These are phyloP conservation scores for Sesamia inferens DNA, from an alignment of 2,888 invertebrate species.

Conservation along the genomic window DNA sequence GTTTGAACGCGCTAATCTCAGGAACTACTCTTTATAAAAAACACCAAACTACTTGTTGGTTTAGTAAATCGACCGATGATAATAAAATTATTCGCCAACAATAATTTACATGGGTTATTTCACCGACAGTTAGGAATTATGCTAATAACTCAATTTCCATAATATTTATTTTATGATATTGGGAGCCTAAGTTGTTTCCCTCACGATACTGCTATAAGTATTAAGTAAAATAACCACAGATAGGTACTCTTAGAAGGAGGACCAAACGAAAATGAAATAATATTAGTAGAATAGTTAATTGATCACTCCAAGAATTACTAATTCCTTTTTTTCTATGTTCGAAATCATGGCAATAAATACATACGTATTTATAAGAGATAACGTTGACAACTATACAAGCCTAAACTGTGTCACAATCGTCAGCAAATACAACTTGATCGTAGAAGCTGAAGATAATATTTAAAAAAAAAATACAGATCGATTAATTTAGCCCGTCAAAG, in stretches of 20 bases:
- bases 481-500: background rate
- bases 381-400: no score
- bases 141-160: constrained; percentile 52
- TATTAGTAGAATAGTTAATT: no score
- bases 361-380: no score
- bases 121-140: constrained; percentile 36
- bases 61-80: constrained; percentile 20
- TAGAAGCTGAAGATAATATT: background rate
- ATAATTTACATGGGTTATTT: constrained; percentile 19
- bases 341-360: no score
- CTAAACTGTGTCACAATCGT: no score
- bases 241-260: no score
- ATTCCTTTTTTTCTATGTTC: no score
- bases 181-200: constrained; percentile 29
- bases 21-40: background rate
- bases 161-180: constrained; percentile 48
- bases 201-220: constrained; percentile 19
- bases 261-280: no score
- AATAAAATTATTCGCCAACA: constrained; percentile 38
- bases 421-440: background rate
- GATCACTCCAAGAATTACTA: no score
- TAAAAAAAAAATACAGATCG: background rate
- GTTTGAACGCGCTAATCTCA: no score
- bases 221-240: background rate
- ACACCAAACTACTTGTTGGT: constrained; percentile 11